Evolutionary conservation across 2,888 invertebrate genomes (phyloP), one percentile per base, ranked within the genome.

Genomic region (Ernsta delagoae): DNA sequence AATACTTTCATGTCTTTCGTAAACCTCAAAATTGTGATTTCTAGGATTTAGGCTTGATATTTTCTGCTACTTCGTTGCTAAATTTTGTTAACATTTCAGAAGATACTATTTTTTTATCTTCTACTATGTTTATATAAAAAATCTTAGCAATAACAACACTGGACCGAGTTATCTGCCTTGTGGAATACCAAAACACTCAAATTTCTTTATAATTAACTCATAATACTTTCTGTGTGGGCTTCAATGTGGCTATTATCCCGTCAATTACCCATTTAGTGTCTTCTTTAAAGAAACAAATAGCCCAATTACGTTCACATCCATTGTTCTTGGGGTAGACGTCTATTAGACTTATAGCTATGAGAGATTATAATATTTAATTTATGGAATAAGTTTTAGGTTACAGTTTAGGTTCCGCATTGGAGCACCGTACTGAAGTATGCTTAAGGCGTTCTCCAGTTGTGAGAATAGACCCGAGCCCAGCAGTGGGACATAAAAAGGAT

Each of bases 141-240:
- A 36, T 5, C 5, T 45, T 45, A 12, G n/a, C 6, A 48, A 5
- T 3, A 6, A 48, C 4, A 48, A 48, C 6, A 12, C 1, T 54
- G 8, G 31, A 6, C 31, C 8, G 3, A 34, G 9, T 31, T n/a
- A 34, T 5, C 9, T 34, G 31, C 34, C 54, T 24, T 34, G 54
- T 11, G 12, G 34, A 34, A 54, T 5, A 34, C 11, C 11, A 34
- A 34, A 54, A 54, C 8, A 34, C 1, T 11, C n/a, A 31, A 54
- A 54, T 54, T 11, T 54, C 31, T 12, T 62, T 36, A 16, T 50
- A 16, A 61, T 61, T 48, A 61, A 34, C 12, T 12, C 31, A 12
- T 61, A 48, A 39, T 39, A 50, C 48, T 48, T 50, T 36, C 16
- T 48, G 57, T 59, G 59, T 59, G 65, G 65, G 36, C 39, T 57